A percentile compares a stretch with the other conserved stretches of the same genome.
Evolutionary conservation across 2,888 invertebrate genomes (phyloP).

Genomic region (Diaphora mendica): DNA sequence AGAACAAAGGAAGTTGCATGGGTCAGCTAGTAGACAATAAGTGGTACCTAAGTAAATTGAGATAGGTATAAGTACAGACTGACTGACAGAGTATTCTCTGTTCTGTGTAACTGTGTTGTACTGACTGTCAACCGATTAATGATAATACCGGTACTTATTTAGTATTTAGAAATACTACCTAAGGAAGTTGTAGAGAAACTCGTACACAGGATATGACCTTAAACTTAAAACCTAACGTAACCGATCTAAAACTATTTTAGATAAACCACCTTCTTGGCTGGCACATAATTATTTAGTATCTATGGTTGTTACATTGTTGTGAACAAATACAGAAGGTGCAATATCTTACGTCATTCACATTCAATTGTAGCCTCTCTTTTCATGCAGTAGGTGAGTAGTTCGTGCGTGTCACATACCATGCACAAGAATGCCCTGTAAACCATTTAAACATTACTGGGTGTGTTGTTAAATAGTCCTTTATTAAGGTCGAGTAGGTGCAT

Average conservation of each 20-base stretch:
- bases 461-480: not conserved
- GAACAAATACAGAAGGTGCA: not conserved
- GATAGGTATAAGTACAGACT: too few species aligned
- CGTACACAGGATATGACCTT: not conserved
- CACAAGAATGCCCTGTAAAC: not conserved
- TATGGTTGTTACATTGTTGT: not conserved
- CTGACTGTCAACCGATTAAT: not conserved
- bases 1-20: too few species aligned
- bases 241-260: not conserved
- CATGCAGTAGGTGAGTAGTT: not conserved
- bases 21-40: too few species aligned
- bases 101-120: too few species aligned
- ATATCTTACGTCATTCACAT: not conserved
- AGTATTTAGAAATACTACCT: not conserved
- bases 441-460: not conserved
- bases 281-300: not conserved
- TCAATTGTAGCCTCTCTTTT: not conserved
- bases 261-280: not conserved
- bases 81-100: too few species aligned
- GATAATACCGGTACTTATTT: not conserved
- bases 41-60: too few species aligned
- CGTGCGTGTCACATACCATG: not conserved
- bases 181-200: not conserved
- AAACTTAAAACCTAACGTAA: not conserved
- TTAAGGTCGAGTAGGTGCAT: conserved; percentile 10